Base-by-base conservation (phyloP, 2,113 vertebrate species). In the Salvelinus alpinus region DNA sequence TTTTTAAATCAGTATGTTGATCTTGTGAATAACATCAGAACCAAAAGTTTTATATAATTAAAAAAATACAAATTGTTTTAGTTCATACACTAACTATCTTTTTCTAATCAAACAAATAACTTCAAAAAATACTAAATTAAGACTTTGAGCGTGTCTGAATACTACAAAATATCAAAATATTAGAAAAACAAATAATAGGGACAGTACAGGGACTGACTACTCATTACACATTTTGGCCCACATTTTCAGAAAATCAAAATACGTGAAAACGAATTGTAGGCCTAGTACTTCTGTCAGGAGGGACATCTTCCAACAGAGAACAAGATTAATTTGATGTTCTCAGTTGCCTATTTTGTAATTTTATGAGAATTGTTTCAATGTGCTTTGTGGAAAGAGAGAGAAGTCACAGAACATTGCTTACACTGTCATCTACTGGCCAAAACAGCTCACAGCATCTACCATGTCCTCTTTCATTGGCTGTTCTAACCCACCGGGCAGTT, bases 401-500 rank as follows among this genome's bases (percentile, higher is more conserved):
- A 14, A 71, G 47, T 27, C 25, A 38, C 9, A 80, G 60, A 70
- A 24, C 77, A 67, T 66, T 83, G 71, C 27, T 72, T 83, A 90
- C 83, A 91, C 73, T 80, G 91, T 83, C 91, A 82, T 48, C 90
- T 85, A 70, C 31, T 81, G 91, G 88, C 12, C 22, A 14, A 68
- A 73, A 62, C 59, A 62, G 59, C 7, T 62, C 7, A 62, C 22
- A 62, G 59, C 59, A 60, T 54, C 14, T 54, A 4, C 51, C 51
- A 16, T 54, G 38, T 2, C 38, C 38, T 44, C 38, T 44, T 44
- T 44, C 38, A 44, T 0, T 44, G 38, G 9, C 38, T 44, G 38
- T 44, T 9, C 38, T 44, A 3, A 44, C 9, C 38, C 9, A 11
- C 38, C 8, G 9, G 8, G 38, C 9, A 44, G 38, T 44, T 44